A percentile compares a stretch with the other conserved stretches of the same genome.
These are phyloP conservation scores for Leptinotarsa peninsularis DNA, from an alignment of 2,888 invertebrate species.

Conservation along the genomic window DNA sequence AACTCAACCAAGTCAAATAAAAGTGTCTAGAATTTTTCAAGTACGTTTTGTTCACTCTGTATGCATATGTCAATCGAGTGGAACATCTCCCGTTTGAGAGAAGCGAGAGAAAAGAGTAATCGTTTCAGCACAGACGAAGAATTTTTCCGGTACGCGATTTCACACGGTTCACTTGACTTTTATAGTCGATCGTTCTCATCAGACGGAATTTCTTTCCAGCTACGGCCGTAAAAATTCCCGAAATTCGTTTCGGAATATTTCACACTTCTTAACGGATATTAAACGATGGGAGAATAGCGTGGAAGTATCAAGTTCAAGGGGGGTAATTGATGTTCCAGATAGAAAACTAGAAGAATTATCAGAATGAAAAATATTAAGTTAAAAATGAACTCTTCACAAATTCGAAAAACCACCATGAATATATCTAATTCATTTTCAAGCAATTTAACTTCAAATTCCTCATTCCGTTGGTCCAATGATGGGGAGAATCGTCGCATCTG, in stretches of 20 bases:
- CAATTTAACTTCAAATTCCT: too few species aligned
- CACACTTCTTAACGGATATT: constrained; percentile 3
- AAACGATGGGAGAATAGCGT: not conserved
- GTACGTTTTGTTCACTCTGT: not conserved
- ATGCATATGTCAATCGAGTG: not conserved
- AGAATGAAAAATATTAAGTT: too few species aligned
- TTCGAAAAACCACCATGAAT: too few species aligned
- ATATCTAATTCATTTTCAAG: too few species aligned
- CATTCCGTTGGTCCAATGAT: too few species aligned
- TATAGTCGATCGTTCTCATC: constrained; percentile 19
- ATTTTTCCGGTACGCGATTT: constrained; percentile 26
- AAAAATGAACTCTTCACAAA: too few species aligned
- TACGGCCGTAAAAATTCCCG: constrained; percentile 6
- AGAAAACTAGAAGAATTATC: too few species aligned
- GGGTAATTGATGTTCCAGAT: not conserved
- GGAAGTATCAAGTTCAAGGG: not conserved
- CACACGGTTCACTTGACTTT: constrained; percentile 25
- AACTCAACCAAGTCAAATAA: too few species aligned
- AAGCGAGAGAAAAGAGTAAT: constrained; percentile 12
- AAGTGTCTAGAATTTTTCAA: too few species aligned
- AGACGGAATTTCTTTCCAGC: constrained; percentile 8
- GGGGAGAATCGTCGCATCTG: too few species aligned
- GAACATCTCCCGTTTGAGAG: not conserved
- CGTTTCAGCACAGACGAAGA: constrained; percentile 12
- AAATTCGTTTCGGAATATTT: constrained; percentile 8